Conservation (phyloP, 53 echinoderm and acorn worm species). For the Patiria pectinifera region DNA sequence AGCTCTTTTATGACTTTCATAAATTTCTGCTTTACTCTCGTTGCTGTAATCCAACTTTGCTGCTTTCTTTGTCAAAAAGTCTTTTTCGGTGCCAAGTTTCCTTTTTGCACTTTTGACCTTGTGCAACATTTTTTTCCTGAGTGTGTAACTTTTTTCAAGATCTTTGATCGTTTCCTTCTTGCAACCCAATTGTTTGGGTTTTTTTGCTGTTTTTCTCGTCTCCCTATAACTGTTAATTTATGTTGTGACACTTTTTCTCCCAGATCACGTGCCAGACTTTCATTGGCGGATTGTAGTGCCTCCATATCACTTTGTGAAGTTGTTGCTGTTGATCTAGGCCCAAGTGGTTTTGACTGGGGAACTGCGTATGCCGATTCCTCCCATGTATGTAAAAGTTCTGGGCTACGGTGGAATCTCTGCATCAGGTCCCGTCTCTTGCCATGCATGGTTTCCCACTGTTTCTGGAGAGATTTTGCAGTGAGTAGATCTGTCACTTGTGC, state of each 20-base stretch:
- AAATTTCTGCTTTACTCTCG: background rate
- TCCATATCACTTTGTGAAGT: background rate
- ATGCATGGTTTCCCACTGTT: too few species aligned
- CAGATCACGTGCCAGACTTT: constrained; percentile 5
- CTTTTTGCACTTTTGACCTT: constrained; percentile 8
- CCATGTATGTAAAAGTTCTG: too few species aligned
- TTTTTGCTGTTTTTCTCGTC: background rate
- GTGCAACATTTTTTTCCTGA: background rate
- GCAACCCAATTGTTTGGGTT: background rate
- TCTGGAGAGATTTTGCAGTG: too few species aligned
- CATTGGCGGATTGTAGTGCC: background rate
- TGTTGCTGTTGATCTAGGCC: background rate
- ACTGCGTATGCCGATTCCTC: background rate
- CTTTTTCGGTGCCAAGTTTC: background rate
- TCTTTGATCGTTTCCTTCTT: constrained; percentile 15
- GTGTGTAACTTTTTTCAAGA: background rate
- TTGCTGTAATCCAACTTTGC: background rate
- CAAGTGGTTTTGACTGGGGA: constrained; percentile 10
- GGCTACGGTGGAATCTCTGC: too few species aligned
- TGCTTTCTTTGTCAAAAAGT: constrained; percentile 27
- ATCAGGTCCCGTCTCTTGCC: too few species aligned
- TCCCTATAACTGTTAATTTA: background rate
- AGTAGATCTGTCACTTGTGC: too few species aligned
- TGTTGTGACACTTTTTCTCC: background rate
- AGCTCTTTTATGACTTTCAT: background rate